phyloP scores from a whole-genome alignment of 2,888 invertebrate genomes.

The Volucella inanis region DNA sequence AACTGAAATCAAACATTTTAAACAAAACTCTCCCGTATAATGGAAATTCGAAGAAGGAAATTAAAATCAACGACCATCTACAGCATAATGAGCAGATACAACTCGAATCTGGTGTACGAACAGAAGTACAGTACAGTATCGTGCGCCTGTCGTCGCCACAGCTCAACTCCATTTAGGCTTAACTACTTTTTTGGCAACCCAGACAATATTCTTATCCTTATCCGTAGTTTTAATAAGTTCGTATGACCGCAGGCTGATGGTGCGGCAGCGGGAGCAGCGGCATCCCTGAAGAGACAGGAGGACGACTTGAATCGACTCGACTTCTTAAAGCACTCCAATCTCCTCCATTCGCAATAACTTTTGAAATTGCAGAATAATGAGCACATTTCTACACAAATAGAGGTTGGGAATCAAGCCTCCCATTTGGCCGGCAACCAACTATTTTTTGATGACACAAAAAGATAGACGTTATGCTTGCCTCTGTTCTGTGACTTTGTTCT shows the following conservation, averaged over 20 bases:
- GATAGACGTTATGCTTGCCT: constrained; percentile 62
- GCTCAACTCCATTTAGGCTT: constrained; percentile 39
- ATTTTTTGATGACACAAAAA: constrained; percentile 71
- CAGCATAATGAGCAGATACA: no score
- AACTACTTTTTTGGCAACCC: constrained; percentile 67
- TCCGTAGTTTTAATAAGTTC: constrained; percentile 73
- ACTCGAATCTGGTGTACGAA: no score
- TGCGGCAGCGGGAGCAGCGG: constrained; percentile 57
- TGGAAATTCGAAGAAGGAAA: no score
- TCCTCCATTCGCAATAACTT: constrained; percentile 69
- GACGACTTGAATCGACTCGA: background rate
- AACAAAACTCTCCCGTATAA: no score
- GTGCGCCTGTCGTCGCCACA: background rate
- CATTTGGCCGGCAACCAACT: constrained; percentile 74
- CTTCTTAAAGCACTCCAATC: constrained; percentile 71
- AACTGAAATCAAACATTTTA: no score
- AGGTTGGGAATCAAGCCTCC: constrained; percentile 71
- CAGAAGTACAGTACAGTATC: no score
- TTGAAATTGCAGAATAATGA: constrained; percentile 73
- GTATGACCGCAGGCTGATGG: constrained; percentile 71
- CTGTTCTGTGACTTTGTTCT: constrained; percentile 21
- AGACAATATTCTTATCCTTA: constrained; percentile 68
- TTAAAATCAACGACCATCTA: no score
- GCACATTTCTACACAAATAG: constrained; percentile 74
- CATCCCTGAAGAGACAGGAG: constrained; percentile 25